Percentiles rank a stretch among this genome's conserved stretches.
Conservation (phyloP, 2,888 invertebrate species). For the Acanthoscelides obtectus region DNA sequence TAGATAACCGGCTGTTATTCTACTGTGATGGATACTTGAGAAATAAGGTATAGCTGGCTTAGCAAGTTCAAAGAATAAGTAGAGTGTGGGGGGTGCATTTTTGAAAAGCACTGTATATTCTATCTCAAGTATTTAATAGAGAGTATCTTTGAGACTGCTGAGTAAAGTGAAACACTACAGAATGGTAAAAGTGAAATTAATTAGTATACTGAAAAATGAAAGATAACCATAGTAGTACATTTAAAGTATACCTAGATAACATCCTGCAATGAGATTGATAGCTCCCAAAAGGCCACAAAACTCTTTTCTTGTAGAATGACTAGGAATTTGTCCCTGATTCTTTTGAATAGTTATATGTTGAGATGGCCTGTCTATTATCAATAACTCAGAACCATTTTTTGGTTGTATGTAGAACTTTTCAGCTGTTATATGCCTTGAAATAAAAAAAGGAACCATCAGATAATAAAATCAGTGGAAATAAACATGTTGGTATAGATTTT, state of each 20-base stretch:
- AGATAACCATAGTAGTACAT: not conserved
- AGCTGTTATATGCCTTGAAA: slow-evolving; percentile 78
- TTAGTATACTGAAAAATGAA: not conserved
- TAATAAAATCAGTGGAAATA: too few relatives aligned
- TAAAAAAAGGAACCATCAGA: not conserved
- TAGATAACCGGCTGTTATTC: too few relatives aligned
- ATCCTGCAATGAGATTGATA: slow-evolving; percentile 77
- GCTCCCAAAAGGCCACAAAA: slow-evolving; percentile 89
- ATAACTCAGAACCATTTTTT: slow-evolving; percentile 65
- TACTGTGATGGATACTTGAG: too few relatives aligned
- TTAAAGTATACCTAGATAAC: slow-evolving; percentile 56
- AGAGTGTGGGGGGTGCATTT: too few relatives aligned
- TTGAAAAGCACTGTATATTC: too few relatives aligned
- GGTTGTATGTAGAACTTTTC: slow-evolving; percentile 89
- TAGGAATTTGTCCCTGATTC: slow-evolving; percentile 59
- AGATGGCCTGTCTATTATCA: slow-evolving; percentile 77
- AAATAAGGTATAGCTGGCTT: too few relatives aligned
- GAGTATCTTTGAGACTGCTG: too few relatives aligned
- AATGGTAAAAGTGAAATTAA: too few relatives aligned
- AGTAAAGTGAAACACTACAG: too few relatives aligned
- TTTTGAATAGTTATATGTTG: slow-evolving; percentile 35
- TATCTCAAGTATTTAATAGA: too few relatives aligned
- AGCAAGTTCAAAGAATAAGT: too few relatives aligned
- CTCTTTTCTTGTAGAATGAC: slow-evolving; percentile 55
- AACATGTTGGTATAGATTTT: too few relatives aligned